These are phyloP conservation scores for Nematopogon swammerdamellus DNA, from an alignment of 2,888 invertebrate species.

Conservation along the genomic window DNA sequence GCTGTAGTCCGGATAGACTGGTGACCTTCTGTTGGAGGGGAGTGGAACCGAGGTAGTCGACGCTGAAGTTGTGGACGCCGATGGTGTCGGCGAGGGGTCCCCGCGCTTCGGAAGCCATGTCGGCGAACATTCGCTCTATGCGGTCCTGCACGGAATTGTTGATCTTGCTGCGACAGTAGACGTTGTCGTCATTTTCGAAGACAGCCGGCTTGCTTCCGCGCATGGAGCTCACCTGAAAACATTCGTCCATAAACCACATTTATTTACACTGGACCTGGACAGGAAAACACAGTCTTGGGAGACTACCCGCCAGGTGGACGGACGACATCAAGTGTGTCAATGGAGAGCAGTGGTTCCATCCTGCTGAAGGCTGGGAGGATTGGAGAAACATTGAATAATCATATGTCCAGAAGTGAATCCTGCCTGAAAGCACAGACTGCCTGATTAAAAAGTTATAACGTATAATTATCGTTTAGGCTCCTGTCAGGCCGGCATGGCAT, in stretches of 20 bases:
- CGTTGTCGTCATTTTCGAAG: constrained; percentile 36
- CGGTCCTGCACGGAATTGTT: constrained; percentile 78
- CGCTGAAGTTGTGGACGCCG: constrained; percentile 61
- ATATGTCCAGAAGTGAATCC: no score
- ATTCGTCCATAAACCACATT: background rate
- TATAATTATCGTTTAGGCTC: no score
- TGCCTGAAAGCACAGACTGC: no score
- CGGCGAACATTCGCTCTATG: constrained; percentile 82
- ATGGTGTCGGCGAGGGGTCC: constrained; percentile 44
- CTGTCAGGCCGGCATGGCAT: no score
- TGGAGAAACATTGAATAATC: no score
- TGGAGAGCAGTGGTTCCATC: no score
- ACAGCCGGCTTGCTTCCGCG: constrained; percentile 30
- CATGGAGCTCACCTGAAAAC: constrained; percentile 30
- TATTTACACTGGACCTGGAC: no score
- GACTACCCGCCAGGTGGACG: background rate
- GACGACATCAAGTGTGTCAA: no score
- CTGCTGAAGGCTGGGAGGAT: no score
- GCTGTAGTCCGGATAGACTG: constrained; percentile 78
- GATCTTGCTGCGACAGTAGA: constrained; percentile 35
- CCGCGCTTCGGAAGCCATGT: constrained; percentile 59
- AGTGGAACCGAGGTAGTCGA: constrained; percentile 80
- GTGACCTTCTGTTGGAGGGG: constrained; percentile 77
- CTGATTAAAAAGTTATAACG: no score
- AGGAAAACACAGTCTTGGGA: background rate